Evolutionary conservation across 35 echinoderm and acorn worm genomes (phyloP), one percentile per base, ranked within the genome.

Genomic region (Holothuria glaberrima): DNA sequence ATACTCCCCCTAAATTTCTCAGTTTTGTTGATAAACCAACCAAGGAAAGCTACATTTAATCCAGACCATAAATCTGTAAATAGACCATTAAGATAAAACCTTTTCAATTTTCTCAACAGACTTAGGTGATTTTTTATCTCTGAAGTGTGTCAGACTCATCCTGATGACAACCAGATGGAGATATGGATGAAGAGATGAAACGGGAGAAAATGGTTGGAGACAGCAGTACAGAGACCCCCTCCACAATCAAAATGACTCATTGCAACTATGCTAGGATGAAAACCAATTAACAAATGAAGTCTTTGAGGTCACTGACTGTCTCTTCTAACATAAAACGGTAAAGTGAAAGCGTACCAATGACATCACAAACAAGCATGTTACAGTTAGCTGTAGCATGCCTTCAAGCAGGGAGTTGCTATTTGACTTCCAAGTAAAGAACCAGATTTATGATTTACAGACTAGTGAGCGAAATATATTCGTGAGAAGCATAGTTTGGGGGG

Each of bases 221-320:
- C 50, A 17, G 10, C 66, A 69, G 4, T 69, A 20, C 81, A 61
- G 17, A 85, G 3, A 85, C 54, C 54, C 9, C 25, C 57, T 62
- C 33, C 20, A 1, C 66, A 16, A 7, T 10, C 3, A 30, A 30
- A 30, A 34, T 65, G 59, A 85, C 56, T 85, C 59, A 61, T 85
- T 61, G 22, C 10, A 20, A 62, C 57, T 12, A 30, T 21, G 6
- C 26, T n/a, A 34, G 58, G 35, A 48, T 27, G 9, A 66, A 85
- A 85, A 85, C 29, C 60, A 66, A 59, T 62, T 85, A 59, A 63
- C 60, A 85, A 31, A 85, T 63, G 57, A 62, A 63, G 24, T 28
- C 52, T 27, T 35, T 70, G 26, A 7, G 1, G 67, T 70, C 26
- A 70, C 67, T 70, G 67, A 70, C 26, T 5, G 26, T 30, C 19